Evolutionary conservation across 2,113 vertebrate genomes (phyloP).

Genomic region (Regulus satrapa): DNA sequence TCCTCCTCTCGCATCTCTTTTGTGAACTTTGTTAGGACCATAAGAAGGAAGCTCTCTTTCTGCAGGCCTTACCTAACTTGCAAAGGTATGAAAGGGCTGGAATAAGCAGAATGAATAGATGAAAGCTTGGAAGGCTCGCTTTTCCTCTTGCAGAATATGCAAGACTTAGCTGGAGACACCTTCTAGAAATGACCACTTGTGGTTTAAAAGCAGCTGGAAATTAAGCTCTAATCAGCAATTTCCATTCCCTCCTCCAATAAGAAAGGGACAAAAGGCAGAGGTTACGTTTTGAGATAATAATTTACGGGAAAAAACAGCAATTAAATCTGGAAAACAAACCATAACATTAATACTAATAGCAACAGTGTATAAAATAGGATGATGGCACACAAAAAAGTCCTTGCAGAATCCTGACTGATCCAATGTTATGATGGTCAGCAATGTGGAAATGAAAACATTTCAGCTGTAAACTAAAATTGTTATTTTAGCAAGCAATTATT

Average conservation of each 20-base stretch:
- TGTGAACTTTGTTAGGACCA: not conserved
- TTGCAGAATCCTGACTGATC: not conserved
- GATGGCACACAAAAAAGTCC: not conserved
- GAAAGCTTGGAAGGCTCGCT: not conserved
- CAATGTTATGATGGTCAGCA: accelerated
- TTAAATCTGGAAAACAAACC: not conserved
- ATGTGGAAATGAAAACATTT: not conserved
- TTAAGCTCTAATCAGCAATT: not conserved
- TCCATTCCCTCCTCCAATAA: not conserved
- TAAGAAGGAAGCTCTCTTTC: not conserved
- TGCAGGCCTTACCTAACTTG: not conserved
- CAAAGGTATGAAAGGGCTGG: not conserved
- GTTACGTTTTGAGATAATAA: not conserved
- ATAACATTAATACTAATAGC: not conserved
- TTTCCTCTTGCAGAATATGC: not conserved
- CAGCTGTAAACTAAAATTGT: not conserved
- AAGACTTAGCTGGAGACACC: not conserved
- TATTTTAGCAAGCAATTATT: not conserved
- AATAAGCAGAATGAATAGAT: not conserved
- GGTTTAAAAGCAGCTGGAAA: not conserved
- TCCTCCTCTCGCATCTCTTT: not conserved
- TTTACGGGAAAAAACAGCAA: not conserved
- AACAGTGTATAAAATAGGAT: not conserved
- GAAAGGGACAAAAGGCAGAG: not conserved
- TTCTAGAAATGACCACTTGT: not conserved